A percentile compares a stretch with the other conserved stretches of the same genome.
phyloP scores from a whole-genome alignment of 2,888 invertebrate genomes.

The Antheraea assamensis region DNA sequence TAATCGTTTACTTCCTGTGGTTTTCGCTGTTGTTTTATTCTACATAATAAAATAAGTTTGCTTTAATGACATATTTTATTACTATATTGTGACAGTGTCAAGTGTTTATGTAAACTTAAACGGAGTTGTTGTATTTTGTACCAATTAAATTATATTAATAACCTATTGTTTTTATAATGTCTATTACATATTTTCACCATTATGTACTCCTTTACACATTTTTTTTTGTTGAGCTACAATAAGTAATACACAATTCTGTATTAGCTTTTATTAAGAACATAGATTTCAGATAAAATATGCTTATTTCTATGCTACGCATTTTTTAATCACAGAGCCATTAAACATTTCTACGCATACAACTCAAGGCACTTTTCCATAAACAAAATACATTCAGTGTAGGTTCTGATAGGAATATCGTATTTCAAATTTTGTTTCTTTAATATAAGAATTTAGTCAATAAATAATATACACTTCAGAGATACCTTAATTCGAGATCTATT shows the following conservation, averaged over 20 bases:
- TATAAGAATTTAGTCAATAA: background rate
- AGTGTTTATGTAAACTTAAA: constrained; percentile 57
- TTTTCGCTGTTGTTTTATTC: constrained; percentile 11
- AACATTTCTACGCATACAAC: background rate
- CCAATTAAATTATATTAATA: constrained; percentile 58
- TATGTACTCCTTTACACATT: background rate
- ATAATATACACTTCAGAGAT: background rate
- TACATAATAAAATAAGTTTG: constrained; percentile 16
- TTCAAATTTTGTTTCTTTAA: background rate
- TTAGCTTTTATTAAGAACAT: background rate
- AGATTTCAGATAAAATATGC: constrained; percentile 5
- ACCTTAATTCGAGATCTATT: background rate
- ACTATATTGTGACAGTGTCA: constrained; percentile 46
- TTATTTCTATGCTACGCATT: constrained; percentile 6
- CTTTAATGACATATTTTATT: constrained; percentile 27
- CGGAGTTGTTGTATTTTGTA: constrained; percentile 74
- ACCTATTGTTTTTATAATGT: background rate
- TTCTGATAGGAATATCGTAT: constrained; percentile 28
- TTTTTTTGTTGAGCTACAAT: background rate
- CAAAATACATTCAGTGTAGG: constrained; percentile 22
- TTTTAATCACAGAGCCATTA: constrained; percentile 9
- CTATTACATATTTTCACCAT: background rate
- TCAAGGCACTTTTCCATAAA: constrained; percentile 9
- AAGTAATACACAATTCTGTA: background rate
- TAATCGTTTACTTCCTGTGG: background rate